Percentiles rank a stretch among this genome's conserved stretches.
Conservation (phyloP, 92 coral and sea anemone genomes). For the Porites rus region DNA sequence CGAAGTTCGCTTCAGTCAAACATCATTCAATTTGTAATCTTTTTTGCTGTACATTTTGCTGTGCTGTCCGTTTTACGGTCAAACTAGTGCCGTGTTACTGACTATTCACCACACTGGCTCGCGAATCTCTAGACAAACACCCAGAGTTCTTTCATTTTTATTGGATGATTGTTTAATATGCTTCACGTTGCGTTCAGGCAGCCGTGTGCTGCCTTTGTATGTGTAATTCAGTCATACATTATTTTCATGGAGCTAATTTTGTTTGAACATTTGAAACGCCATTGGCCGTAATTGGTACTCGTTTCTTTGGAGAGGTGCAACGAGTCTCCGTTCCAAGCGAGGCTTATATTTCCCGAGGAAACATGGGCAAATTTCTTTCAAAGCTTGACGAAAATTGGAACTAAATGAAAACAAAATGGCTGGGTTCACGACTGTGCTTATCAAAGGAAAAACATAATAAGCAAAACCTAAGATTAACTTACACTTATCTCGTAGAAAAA, state of each 20-base stretch:
- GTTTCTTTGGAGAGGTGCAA: neutral
- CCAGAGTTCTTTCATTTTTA: too few species aligned
- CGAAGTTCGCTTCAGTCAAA: too few species aligned
- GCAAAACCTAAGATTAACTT: neutral
- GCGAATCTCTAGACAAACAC: too few species aligned
- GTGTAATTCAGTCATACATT: too few species aligned
- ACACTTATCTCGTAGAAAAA: neutral
- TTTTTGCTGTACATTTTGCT: too few species aligned
- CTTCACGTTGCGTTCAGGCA: too few species aligned
- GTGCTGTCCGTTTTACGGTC: too few species aligned
- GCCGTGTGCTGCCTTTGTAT: too few species aligned
- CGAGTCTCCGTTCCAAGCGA: neutral
- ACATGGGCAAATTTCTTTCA: neutral
- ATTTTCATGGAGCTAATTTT: neutral
- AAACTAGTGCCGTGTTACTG: too few species aligned
- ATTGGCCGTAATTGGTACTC: neutral
- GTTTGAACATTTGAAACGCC: neutral
- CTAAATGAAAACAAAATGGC: constrained; percentile 17
- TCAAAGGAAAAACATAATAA: constrained; percentile 17
- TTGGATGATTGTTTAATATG: too few species aligned
- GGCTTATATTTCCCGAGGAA: neutral
- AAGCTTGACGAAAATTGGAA: constrained; percentile 4
- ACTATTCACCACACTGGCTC: too few species aligned
- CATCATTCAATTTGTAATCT: too few species aligned
- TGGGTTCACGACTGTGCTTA: constrained; percentile 8